phyloP scores from a whole-genome alignment of 2,113 vertebrate genomes.

The Halcyon malimbica region DNA sequence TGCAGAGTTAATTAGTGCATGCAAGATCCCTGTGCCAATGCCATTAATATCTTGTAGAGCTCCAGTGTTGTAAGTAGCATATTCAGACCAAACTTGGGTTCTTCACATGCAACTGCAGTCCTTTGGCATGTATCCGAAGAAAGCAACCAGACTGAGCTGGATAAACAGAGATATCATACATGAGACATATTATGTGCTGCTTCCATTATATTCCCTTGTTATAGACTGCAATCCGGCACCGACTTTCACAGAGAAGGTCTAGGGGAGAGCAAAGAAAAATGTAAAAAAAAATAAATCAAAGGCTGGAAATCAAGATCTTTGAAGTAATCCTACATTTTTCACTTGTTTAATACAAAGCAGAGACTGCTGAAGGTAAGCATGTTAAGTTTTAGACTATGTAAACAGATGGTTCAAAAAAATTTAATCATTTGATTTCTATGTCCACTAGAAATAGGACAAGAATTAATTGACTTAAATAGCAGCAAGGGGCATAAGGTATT shows the following conservation, averaged over 20 bases:
- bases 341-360: background rate
- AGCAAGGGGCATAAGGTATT: background rate
- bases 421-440: background rate
- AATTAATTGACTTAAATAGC: background rate
- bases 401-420: background rate
- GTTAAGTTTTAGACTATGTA: background rate
- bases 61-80: background rate
- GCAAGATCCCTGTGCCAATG: background rate
- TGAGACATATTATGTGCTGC: background rate
- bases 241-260: background rate
- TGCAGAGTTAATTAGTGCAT: constrained; percentile 32
- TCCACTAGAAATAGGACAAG: background rate
- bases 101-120: background rate
- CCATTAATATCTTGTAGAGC: background rate
- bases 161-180: background rate
- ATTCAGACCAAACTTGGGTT: background rate
- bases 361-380: background rate
- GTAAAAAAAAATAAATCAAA: background rate
- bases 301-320: background rate
- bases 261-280: background rate
- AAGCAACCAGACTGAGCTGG: background rate
- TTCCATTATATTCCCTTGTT: background rate
- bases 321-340: background rate
- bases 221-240: background rate
- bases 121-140: background rate